Evolutionary conservation across 1,140 invertebrate species (phyloP).

Genomic region (Drosophila oshimai): DNA sequence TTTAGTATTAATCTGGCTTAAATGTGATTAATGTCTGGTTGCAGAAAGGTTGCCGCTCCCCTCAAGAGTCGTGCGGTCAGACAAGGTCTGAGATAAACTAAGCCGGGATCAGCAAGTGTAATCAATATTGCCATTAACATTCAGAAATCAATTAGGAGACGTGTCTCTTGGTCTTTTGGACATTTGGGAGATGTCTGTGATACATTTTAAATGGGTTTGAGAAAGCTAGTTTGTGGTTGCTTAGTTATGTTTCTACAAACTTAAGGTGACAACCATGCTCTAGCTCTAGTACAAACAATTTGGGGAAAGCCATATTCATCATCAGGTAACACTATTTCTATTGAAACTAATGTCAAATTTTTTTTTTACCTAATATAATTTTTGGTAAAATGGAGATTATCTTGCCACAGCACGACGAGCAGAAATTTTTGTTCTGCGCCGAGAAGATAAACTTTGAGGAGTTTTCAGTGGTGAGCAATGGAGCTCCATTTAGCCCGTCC

Average conservation of each 20-base stretch:
- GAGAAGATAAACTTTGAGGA: conserved; percentile 52
- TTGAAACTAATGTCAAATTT: no score
- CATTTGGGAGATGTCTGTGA: neutral
- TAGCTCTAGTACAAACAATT: no score
- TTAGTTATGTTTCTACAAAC: no score
- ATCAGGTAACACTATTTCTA: no score
- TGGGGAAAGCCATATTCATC: no score
- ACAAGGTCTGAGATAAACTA: conserved; percentile 18
- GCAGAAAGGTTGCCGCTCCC: conserved; percentile 16
- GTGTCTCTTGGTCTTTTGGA: neutral
- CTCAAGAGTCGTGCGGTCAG: conserved; percentile 11
- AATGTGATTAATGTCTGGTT: conserved; percentile 66
- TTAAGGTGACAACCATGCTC: no score
- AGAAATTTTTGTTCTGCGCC: conserved; percentile 52
- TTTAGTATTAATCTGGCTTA: conserved; percentile 72
- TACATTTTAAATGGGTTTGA: neutral
- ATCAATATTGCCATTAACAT: conserved; percentile 20
- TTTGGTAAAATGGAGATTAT: conserved; percentile 54
- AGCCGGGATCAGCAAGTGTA: conserved; percentile 15
- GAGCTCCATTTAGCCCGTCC: neutral
- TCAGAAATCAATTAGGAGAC: conserved; percentile 28
- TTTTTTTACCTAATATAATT: no score
- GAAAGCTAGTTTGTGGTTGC: neutral
- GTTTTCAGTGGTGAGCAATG: conserved; percentile 49
- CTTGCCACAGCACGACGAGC: conserved; percentile 33